phyloP scores from a whole-genome alignment of 2,888 invertebrate genomes.

The Lithosia quadra region DNA sequence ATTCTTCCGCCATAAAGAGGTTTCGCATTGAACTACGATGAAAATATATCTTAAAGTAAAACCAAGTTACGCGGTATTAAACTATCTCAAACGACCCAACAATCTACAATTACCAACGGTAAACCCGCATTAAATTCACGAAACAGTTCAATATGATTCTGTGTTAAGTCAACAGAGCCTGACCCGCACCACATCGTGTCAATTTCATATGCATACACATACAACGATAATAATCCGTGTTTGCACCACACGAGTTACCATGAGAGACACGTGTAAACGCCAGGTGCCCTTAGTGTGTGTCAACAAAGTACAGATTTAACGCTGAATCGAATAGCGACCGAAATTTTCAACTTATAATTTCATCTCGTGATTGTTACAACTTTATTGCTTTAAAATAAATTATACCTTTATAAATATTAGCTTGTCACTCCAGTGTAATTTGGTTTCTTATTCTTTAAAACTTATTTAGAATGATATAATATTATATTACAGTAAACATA shows the following conservation, averaged over 20 bases:
- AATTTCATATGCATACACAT: conserved; percentile 30
- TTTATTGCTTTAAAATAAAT: neutral
- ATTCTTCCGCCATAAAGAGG: neutral
- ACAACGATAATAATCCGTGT: conserved; percentile 27
- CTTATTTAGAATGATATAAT: too few species aligned
- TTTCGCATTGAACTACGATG: neutral
- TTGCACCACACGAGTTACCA: conserved; percentile 27
- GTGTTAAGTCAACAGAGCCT: conserved; percentile 11
- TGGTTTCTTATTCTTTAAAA: neutral
- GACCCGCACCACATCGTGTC: conserved; percentile 22
- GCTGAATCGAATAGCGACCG: neutral
- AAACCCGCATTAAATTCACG: conserved; percentile 1
- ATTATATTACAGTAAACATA: too few species aligned
- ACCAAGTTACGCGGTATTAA: neutral
- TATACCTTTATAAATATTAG: neutral
- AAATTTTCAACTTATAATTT: neutral
- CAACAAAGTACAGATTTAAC: conserved; percentile 27
- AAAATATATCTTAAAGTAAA: neutral
- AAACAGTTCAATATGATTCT: neutral
- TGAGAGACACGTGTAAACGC: conserved; percentile 23
- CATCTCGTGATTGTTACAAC: neutral
- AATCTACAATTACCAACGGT: neutral
- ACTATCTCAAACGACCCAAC: neutral
- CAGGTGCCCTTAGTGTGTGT: conserved; percentile 26
- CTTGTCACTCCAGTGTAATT: neutral